Conservation (phyloP, 2,113 vertebrate genomes). For the Sturnus vulgaris region DNA sequence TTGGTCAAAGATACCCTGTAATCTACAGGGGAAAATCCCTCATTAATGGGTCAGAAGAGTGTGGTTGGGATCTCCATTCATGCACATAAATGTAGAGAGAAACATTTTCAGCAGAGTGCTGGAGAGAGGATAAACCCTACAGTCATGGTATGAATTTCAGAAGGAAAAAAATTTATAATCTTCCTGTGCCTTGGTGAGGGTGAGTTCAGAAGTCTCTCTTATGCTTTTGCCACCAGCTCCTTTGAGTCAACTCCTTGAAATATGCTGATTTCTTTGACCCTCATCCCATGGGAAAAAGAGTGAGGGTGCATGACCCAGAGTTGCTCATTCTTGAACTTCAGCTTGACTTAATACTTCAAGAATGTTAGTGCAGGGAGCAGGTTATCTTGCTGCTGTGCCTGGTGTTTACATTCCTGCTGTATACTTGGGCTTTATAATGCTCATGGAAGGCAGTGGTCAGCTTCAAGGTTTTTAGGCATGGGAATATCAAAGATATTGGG, state of each 20-base stretch:
- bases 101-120: neutral
- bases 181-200: neutral
- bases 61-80: neutral
- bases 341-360: neutral
- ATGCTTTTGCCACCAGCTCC: neutral
- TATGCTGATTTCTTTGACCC: neutral
- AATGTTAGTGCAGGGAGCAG: neutral
- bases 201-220: neutral
- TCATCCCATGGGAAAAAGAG: neutral
- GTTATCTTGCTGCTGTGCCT: neutral
- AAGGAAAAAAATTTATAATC: neutral
- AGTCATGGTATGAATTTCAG: neutral
- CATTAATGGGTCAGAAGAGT: neutral
- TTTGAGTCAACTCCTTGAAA: neutral
- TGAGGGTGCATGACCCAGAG: accelerated
- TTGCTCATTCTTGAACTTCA: neutral
- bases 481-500: neutral
- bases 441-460: neutral
- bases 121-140: neutral
- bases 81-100: neutral
- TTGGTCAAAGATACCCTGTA: neutral
- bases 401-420: neutral
- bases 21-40: neutral
- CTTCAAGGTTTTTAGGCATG: neutral
- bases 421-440: neutral